Evolutionary conservation across 1,140 invertebrate genomes (phyloP), one percentile per base, ranked within the genome.

Genomic region (Ceratina japonica): DNA sequence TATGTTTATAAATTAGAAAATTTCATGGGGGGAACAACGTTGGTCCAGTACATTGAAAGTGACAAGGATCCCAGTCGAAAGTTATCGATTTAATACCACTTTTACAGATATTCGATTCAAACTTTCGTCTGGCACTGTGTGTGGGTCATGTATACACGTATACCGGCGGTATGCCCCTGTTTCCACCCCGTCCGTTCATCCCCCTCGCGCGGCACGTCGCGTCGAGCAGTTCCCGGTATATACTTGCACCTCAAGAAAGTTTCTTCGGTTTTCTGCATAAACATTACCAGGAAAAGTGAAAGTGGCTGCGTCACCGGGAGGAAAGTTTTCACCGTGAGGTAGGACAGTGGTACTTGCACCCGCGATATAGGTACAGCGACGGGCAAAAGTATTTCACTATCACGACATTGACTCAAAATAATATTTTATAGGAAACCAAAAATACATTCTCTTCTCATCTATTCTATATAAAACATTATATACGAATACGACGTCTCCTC

Each of bases 231-330:
- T 85, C 84, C 84, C 79, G 75, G 84, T 84, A 82, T 84, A 82
- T 82, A 80, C 85, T 86, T 86, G 79, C 87, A 71, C 72, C 85
- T 83, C 86, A 82, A 83, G 89, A 92, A 92, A 92, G 88, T 92
- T 92, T 86, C 82, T 86, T 84, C 86, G 84, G 87, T 88, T 87
- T 87, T 92, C 89, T 91, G 90, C 91, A 92, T 92, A 92, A 91
- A 91, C 90, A 92, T 92, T 91, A 90, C 87, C 85, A 88, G 88
- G 83, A 89, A 91, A 89, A 92, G 91, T 87, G 91, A 92, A 92
- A 92, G 91, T 91, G 90, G 87, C 86, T 82, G 86, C 87, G 88
- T 90, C 87, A 87, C 85, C 82, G 71, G 37, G 37, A 86, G 82
- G 86, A 83, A 89, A 91, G 91, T 87, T 91, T 92, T 91, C 82